Evolutionary conservation across 2,797 vertebrate species (phyloP), one percentile per base, ranked within the genome.

Genomic region (Apodemus agrarius): DNA sequence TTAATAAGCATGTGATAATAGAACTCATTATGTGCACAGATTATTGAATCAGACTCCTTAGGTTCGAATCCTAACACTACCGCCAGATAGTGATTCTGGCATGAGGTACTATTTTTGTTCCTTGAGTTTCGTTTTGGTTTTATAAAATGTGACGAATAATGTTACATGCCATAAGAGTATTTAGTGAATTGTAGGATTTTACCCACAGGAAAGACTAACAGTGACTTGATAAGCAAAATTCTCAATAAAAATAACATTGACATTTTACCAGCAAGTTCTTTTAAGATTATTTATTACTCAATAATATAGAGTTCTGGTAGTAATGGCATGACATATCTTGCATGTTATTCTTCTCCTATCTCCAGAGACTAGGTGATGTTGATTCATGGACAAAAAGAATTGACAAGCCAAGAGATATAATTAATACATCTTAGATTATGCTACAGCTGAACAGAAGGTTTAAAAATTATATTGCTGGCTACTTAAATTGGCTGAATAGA

Each of bases 201-300:
- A 59, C 8, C 3, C 21, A 74, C 37, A n/a, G 21, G 3, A 52
- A 86, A 12, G 17, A 29, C 37, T 93, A 21, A 75, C 3, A 12
- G 37, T 37, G 49, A 54, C 8, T 31, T 37, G 29, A n/a, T 14
- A 0, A 54, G 24, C 59, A 85, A 81, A 85, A 74, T 26, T 63
- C 5, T 40, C 37, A 31, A 31, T 22, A 37, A 24, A 4, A 29
- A 75, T 2, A 63, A 31, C 11, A 40, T 12, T 59, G 69, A 75
- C 75, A 93, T 90, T 87, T 93, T 83, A 80, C 69, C 7, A 59
- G 54, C 26, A 83, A 46, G 80, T 72, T 37, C 79, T 78, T 78
- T 74, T 52, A 19, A 40, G 24, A 8, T 3, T 0, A 34, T 75
- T 43, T 78, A 78, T 59, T 24, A 61, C 34, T 14, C 24, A 75